Conservation (phyloP, 2,797 vertebrate genomes). For the Sebastes vulpes region DNA sequence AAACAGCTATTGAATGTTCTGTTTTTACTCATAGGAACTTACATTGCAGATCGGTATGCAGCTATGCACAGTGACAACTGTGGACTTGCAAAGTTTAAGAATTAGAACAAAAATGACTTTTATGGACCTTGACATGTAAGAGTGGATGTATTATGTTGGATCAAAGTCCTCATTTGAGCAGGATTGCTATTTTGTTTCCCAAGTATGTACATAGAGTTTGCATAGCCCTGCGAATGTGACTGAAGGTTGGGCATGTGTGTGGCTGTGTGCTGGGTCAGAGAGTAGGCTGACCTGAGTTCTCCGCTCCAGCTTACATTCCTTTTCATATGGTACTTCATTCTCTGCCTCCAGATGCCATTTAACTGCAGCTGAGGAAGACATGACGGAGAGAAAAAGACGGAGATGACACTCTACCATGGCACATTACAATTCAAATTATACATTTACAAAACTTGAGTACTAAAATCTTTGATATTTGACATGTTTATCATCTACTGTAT, state of each 20-base stretch:
- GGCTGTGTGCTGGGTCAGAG: neutral
- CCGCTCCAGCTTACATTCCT: neutral
- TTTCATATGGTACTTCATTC: slow-evolving; percentile 9
- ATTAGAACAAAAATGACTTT: neutral
- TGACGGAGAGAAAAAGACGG: neutral
- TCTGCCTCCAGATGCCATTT: neutral
- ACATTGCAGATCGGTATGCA: neutral
- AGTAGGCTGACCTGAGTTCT: slow-evolving; percentile 16
- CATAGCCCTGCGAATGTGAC: neutral
- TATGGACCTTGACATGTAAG: neutral
- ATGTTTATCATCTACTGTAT: neutral
- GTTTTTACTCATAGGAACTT: neutral
- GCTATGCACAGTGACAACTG: neutral
- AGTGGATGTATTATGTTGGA: neutral
- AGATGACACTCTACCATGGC: neutral
- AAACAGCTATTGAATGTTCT: neutral
- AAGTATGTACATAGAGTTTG: neutral
- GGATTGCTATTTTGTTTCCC: neutral
- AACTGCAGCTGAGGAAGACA: slow-evolving; percentile 11
- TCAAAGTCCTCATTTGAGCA: neutral
- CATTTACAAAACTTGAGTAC: neutral
- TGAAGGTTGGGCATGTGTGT: neutral
- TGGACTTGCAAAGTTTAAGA: neutral
- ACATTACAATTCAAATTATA: slow-evolving; percentile 5
- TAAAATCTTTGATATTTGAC: neutral